A percentile compares a stretch with the other conserved stretches of the same genome.
phyloP scores from a whole-genome alignment of 2,888 invertebrate species.

The Chrysomela aeneicollis region DNA sequence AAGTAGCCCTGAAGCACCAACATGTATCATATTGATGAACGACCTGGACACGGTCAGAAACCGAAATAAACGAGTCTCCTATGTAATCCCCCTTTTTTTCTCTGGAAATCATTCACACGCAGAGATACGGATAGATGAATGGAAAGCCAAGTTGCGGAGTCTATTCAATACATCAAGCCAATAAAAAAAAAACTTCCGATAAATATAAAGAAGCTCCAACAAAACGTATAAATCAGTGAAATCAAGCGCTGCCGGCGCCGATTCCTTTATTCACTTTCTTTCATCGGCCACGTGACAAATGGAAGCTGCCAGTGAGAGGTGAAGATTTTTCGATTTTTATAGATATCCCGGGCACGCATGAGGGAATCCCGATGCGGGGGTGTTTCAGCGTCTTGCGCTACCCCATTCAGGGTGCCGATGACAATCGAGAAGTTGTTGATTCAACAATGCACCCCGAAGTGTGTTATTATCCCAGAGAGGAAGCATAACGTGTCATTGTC shows the following conservation, averaged over 20 bases:
- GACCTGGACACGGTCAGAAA: not conserved
- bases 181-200: slow-evolving; percentile 34
- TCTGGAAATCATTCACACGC: not conserved
- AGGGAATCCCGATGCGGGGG: slow-evolving; percentile 38
- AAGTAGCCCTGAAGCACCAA: no score
- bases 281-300: slow-evolving; percentile 58
- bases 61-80: no score
- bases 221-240: slow-evolving; percentile 53
- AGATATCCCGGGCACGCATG: slow-evolving; percentile 52
- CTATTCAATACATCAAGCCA: slow-evolving; percentile 19
- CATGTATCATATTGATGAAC: not conserved
- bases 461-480: slow-evolving; percentile 48
- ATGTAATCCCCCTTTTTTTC: not conserved
- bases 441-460: slow-evolving; percentile 50
- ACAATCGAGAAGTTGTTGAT: slow-evolving; percentile 41
- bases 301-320: slow-evolving; percentile 62
- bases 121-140: not conserved
- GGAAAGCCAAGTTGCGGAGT: slow-evolving; percentile 28
- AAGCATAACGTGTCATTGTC: slow-evolving; percentile 56
- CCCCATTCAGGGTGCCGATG: slow-evolving; percentile 39
- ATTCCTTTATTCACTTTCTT: slow-evolving; percentile 53
- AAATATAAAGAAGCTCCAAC: slow-evolving; percentile 43
- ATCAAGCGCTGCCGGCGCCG: slow-evolving; percentile 51
- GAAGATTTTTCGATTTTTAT: slow-evolving; percentile 61
- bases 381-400: slow-evolving; percentile 1